These are phyloP conservation scores for Polyergus mexicanus DNA, from an alignment of 1,140 invertebrate genomes.

Conservation along the genomic window DNA sequence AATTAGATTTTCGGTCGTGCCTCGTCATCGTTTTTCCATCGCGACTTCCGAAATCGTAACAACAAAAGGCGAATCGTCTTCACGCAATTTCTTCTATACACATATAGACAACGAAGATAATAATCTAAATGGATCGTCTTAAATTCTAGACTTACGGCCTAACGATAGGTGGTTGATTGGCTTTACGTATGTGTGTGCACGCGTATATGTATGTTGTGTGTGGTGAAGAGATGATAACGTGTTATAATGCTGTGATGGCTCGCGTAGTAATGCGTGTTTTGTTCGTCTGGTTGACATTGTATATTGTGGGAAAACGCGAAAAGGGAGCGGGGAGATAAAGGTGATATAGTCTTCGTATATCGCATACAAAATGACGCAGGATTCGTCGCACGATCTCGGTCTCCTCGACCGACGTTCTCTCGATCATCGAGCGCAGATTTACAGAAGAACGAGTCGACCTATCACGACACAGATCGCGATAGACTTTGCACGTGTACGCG, in stretches of 20 bases:
- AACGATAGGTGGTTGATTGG: conserved; percentile 64
- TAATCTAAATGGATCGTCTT: conserved; percentile 73
- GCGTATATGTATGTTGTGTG: not conserved
- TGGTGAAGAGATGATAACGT: not conserved
- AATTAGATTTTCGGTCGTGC: conserved; percentile 13
- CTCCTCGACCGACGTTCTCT: conserved; percentile 21
- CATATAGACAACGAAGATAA: conserved; percentile 75
- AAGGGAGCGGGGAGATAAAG: conserved; percentile 1
- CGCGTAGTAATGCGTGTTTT: not conserved
- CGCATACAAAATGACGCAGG: conserved; percentile 60
- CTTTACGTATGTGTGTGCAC: not conserved
- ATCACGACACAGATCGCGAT: conserved; percentile 51
- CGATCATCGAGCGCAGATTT: conserved; percentile 57
- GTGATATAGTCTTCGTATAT: conserved; percentile 26
- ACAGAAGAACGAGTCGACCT: conserved; percentile 57
- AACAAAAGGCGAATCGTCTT: conserved; percentile 64
- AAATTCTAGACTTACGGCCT: conserved; percentile 66
- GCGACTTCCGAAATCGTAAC: conserved; percentile 40
- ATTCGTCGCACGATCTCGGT: conserved; percentile 49
- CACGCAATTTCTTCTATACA: conserved; percentile 67
- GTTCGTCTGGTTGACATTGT: conserved; percentile 15
- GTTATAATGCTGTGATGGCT: conserved; percentile 17
- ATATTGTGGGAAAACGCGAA: conserved; percentile 13
- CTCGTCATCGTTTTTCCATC: conserved; percentile 32
- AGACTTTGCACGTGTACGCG: not conserved